Evolutionary conservation across 2,113 vertebrate species (phyloP).

Genomic region (Crotalus helleri): DNA sequence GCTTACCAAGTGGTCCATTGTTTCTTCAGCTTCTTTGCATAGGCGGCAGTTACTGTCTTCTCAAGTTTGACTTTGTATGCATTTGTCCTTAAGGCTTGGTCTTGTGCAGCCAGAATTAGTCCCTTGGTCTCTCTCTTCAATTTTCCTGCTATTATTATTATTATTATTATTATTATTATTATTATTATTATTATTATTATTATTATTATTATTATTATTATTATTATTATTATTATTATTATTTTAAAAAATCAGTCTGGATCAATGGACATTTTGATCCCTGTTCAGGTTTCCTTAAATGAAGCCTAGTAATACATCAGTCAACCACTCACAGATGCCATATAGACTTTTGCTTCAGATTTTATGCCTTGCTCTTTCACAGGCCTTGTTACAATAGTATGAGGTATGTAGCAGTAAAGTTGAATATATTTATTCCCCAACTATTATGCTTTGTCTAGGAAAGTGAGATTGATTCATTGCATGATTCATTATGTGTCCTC

Average conservation of each 20-base stretch:
- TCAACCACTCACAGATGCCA: background rate
- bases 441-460: background rate
- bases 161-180: no score
- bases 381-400: background rate
- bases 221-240: no score
- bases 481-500: background rate
- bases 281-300: background rate
- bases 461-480: background rate
- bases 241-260: background rate
- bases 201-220: no score
- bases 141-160: no score
- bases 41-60: no score
- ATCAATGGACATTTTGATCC: background rate
- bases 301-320: background rate
- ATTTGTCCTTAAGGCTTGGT: no score
- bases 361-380: background rate
- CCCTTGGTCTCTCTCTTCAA: no score
- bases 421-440: background rate
- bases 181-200: background rate
- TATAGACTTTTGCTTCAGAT: background rate
- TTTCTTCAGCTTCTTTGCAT: no score
- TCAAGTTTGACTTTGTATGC: no score
- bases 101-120: no score
- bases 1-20: no score
- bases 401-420: background rate